phyloP scores from a whole-genome alignment of 2,113 vertebrate species.

The Callipepla squamata region DNA sequence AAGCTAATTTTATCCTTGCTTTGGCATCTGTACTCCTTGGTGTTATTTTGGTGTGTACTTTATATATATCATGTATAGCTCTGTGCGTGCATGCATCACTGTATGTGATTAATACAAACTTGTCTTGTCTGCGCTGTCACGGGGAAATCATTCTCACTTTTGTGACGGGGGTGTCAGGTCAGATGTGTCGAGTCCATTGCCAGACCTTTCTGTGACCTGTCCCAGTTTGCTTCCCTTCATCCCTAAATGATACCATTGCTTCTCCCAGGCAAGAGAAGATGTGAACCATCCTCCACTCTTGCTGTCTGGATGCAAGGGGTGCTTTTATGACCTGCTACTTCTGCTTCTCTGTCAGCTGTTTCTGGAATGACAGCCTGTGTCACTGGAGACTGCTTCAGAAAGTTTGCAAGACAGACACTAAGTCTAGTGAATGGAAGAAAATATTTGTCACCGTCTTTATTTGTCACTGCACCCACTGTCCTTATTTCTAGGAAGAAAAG shows the following conservation, averaged over 20 bases:
- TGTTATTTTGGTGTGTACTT: constrained; percentile 20
- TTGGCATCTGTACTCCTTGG: background rate
- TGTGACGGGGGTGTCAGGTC: background rate
- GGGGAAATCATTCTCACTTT: background rate
- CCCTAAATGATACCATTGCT: background rate
- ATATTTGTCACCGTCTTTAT: background rate
- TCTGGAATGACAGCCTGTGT: background rate
- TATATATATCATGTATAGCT: background rate
- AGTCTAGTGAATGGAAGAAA: background rate
- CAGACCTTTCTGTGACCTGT: background rate
- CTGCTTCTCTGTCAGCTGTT: background rate
- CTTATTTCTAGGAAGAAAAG: background rate
- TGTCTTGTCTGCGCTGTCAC: background rate
- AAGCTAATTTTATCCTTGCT: background rate
- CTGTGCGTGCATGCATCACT: background rate
- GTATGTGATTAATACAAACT: background rate
- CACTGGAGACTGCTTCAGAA: background rate
- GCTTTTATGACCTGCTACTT: background rate
- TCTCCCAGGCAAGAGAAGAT: background rate
- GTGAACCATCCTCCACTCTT: background rate
- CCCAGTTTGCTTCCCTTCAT: background rate
- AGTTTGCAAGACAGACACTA: background rate
- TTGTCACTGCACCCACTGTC: background rate
- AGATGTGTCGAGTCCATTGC: background rate
- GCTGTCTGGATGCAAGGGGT: background rate